Conservation (phyloP, 2,797 vertebrate genomes). For the Natrix natrix region DNA sequence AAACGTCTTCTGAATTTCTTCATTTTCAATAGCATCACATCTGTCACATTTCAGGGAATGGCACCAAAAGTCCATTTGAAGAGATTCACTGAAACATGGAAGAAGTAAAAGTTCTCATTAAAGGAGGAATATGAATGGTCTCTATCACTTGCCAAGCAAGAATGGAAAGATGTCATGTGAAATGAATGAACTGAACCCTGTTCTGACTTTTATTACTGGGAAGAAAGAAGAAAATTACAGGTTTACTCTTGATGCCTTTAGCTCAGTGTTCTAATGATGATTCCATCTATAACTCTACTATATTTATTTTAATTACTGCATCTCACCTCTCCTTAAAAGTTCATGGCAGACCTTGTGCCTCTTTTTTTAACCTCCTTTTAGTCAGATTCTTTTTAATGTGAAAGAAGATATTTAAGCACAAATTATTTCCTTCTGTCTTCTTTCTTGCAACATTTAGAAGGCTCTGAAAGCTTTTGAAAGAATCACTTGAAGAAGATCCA, state of each 20-base stretch:
- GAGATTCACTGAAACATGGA: neutral
- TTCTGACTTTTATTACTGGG: slow-evolving; percentile 15
- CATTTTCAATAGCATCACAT: neutral
- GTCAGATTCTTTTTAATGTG: slow-evolving; percentile 22
- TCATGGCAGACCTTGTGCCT: neutral
- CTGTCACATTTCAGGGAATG: slow-evolving; percentile 3
- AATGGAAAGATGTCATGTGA: slow-evolving; percentile 56
- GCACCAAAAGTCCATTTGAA: neutral
- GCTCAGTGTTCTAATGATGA: neutral
- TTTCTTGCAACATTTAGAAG: neutral
- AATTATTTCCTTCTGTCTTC: slow-evolving; percentile 17
- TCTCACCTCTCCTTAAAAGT: neutral
- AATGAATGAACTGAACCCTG: slow-evolving; percentile 35
- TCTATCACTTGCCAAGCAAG: slow-evolving; percentile 29
- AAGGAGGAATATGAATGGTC: neutral
- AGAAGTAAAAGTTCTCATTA: neutral
- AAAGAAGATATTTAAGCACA: slow-evolving; percentile 19
- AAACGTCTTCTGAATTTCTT: slow-evolving; percentile 20
- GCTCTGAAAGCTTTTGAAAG: neutral
- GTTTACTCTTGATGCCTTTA: slow-evolving; percentile 39
- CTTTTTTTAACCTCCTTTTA: slow-evolving; percentile 11
- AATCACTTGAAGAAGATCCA: neutral
- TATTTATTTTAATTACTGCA: neutral
- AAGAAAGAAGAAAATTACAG: slow-evolving; percentile 10
- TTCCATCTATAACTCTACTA: accelerated